Percentiles rank a stretch among this genome's conserved stretches.
Conservation (phyloP, 2,797 vertebrate species). For the Parambassis ranga region DNA sequence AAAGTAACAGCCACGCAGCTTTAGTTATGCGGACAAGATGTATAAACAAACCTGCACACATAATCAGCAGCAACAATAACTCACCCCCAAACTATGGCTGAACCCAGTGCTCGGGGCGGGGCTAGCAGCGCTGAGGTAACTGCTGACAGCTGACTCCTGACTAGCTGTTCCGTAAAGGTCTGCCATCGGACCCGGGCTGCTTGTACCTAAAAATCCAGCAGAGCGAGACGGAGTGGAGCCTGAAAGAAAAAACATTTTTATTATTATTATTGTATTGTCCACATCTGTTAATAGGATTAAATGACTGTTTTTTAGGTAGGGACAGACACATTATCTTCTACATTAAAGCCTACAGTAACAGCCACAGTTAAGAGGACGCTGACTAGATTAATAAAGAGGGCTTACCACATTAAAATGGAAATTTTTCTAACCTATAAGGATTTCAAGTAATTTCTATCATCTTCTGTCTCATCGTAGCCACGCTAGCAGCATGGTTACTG, state of each 20-base stretch:
- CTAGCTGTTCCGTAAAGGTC: constrained; percentile 93
- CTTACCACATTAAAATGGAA: constrained; percentile 9
- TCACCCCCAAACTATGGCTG: constrained; percentile 97
- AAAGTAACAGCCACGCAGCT: background rate
- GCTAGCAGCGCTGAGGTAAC: constrained; percentile 98
- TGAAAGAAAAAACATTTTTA: constrained; percentile 45
- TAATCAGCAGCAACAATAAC: background rate
- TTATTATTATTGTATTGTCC: background rate
- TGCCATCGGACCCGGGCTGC: constrained; percentile 98
- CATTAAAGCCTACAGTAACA: background rate
- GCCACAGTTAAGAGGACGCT: background rate
- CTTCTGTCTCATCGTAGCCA: background rate
- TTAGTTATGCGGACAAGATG: background rate
- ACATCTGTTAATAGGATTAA: too few relatives aligned
- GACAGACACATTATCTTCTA: background rate
- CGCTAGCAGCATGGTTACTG: background rate
- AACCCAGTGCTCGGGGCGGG: constrained; percentile 96
- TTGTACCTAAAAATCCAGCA: constrained; percentile 96
- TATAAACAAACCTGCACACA: background rate
- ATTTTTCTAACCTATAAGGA: constrained; percentile 7
- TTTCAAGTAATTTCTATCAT: constrained; percentile 2
- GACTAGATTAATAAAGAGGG: background rate
- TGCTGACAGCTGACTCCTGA: constrained; percentile 97
- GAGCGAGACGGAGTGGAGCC: constrained; percentile 93
- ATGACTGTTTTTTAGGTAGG: too few relatives aligned